Conservation (phyloP, 1,140 invertebrate species). For the Lepidurus couesii region DNA sequence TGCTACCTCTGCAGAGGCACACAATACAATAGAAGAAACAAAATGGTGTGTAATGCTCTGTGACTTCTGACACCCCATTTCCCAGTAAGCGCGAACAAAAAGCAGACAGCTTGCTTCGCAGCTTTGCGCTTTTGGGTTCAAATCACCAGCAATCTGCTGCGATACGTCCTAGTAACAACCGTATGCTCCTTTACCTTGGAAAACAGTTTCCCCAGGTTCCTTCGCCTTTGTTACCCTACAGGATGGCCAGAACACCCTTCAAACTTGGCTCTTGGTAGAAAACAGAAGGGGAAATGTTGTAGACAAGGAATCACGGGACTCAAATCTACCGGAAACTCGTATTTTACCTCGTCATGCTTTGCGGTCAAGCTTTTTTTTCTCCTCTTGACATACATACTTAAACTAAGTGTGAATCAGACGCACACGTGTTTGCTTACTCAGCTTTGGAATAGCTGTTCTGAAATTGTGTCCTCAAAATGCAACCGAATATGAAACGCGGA, state of each 20-base stretch:
- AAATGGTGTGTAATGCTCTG: neutral
- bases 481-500: too few relatives aligned
- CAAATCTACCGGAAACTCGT: slow-evolving; percentile 23
- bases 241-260: neutral
- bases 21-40: neutral
- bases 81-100: slow-evolving; percentile 14
- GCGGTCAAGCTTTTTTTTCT: neutral
- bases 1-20: neutral
- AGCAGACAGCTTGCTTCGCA: neutral
- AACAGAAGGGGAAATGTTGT: neutral
- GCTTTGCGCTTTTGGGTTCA: neutral
- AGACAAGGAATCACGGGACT: slow-evolving; percentile 20
- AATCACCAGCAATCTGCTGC: neutral
- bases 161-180: neutral
- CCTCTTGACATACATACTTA: neutral
- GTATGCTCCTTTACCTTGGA: slow-evolving; percentile 3
- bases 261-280: neutral
- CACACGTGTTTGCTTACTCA: neutral
- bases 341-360: neutral
- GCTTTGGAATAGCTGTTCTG: neutral
- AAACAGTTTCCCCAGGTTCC: neutral
- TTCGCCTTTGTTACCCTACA: neutral
- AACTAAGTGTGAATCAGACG: neutral
- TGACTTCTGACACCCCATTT: slow-evolving; percentile 10
- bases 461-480: neutral